Evolutionary conservation across 2,888 invertebrate genomes (phyloP).

Genomic region (Caenorhabditis sinica): DNA sequence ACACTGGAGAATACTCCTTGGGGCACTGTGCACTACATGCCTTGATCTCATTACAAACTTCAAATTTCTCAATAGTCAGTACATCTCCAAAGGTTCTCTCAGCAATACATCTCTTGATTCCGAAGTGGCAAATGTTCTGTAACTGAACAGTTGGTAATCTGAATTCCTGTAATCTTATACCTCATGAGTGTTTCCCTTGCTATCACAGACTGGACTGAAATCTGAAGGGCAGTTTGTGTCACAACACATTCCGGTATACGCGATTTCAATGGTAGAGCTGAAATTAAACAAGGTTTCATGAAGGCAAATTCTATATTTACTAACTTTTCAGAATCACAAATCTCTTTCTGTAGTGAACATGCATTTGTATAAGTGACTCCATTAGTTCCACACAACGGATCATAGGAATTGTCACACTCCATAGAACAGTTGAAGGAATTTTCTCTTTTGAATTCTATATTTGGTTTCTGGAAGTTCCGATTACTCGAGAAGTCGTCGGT

Average conservation of each 20-base stretch:
- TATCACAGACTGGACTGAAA: constrained; percentile 77
- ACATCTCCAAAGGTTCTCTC: constrained; percentile 71
- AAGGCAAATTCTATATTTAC: not conserved
- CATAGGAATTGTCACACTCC: constrained; percentile 75
- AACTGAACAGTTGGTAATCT: constrained; percentile 2
- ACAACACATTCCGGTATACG: constrained; percentile 73
- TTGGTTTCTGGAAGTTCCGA: constrained; percentile 45
- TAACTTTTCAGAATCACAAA: constrained; percentile 60
- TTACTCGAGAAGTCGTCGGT: constrained; percentile 47
- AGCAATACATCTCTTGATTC: constrained; percentile 76
- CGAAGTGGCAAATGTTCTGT: constrained; percentile 80
- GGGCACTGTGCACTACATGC: constrained; percentile 73
- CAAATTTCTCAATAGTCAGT: constrained; percentile 75
- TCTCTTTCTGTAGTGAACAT: constrained; percentile 75
- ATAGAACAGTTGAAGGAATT: constrained; percentile 59
- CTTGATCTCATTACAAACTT: constrained; percentile 69
- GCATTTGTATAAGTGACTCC: constrained; percentile 78
- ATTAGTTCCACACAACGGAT: constrained; percentile 79
- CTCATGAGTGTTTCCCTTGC: constrained; percentile 70
- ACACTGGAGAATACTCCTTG: constrained; percentile 76
- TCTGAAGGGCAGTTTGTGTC: constrained; percentile 68
- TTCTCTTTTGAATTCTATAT: constrained; percentile 60
- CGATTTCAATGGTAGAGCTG: constrained; percentile 58
- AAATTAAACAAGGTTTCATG: not conserved
- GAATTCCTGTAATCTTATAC: constrained; percentile 19